phyloP scores from a whole-genome alignment of 2,113 vertebrate species.

The Acrocephalus kingi region DNA sequence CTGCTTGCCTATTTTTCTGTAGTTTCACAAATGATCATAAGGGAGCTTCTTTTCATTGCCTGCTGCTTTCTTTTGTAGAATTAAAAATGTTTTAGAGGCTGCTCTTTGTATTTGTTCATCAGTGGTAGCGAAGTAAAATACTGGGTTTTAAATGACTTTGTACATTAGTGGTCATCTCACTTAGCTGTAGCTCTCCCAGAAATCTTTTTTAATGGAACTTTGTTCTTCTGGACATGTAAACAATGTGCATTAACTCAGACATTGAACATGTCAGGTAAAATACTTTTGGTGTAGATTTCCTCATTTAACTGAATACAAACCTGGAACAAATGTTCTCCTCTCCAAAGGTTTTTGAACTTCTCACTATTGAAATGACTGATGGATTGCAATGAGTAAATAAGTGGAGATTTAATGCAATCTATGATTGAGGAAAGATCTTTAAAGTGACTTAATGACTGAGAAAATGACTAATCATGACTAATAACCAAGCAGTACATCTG shows the following conservation, averaged over 20 bases:
- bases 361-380: neutral
- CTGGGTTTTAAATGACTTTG: neutral
- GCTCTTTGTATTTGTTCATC: constrained; percentile 2
- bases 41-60: neutral
- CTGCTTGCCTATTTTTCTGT: constrained; percentile 11
- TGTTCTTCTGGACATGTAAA: neutral
- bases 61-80: neutral
- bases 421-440: neutral
- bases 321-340: neutral
- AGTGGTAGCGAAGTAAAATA: neutral
- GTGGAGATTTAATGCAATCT: neutral
- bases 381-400: constrained; percentile 25
- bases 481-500: neutral
- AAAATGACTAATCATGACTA: constrained; percentile 44
- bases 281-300: neutral
- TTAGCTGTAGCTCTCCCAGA: neutral
- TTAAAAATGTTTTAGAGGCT: neutral
- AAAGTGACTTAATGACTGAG: neutral
- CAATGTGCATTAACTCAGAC: neutral
- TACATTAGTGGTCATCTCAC: neutral
- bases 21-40: neutral
- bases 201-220: neutral
- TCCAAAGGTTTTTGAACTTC: neutral
- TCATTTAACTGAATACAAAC: neutral
- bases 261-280: neutral